Evolutionary conservation across 1,140 invertebrate species (phyloP).

Genomic region (Solen grandis): DNA sequence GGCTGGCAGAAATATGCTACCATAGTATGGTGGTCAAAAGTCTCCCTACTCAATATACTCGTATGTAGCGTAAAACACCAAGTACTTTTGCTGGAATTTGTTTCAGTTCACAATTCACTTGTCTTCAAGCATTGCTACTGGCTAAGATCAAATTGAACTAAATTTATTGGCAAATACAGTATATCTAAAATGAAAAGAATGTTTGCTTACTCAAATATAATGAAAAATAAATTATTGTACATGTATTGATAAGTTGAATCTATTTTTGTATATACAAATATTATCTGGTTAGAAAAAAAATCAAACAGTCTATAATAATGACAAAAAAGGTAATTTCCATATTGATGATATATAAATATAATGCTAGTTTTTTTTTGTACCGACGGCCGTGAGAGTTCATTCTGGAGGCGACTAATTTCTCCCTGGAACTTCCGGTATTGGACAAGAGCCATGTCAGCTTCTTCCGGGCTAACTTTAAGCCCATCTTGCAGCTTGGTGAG

Average conservation of each 20-base stretch:
- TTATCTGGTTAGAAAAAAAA: background rate
- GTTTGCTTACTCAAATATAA: background rate
- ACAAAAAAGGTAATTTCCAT: background rate
- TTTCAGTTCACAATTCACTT: too few relatives aligned
- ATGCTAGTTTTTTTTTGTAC: constrained; percentile 17
- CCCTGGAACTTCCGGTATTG: constrained; percentile 25
- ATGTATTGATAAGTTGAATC: background rate
- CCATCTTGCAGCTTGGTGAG: constrained; percentile 37
- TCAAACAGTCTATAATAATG: too few relatives aligned
- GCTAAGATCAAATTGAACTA: too few relatives aligned
- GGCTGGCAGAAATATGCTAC: too few relatives aligned
- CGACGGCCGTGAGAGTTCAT: constrained; percentile 21
- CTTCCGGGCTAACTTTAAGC: constrained; percentile 16
- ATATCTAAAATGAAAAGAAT: background rate
- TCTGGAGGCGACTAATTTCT: constrained; percentile 33
- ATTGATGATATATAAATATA: background rate
- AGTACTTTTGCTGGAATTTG: too few relatives aligned
- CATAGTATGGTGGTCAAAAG: too few relatives aligned
- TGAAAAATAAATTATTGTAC: background rate
- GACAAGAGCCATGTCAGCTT: constrained; percentile 10
- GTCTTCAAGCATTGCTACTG: too few relatives aligned
- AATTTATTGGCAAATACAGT: too few relatives aligned
- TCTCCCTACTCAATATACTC: too few relatives aligned
- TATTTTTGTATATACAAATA: background rate
- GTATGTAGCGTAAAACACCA: too few relatives aligned